phyloP scores from a whole-genome alignment of 2,797 vertebrate genomes.

The Lateolabrax maculatus region DNA sequence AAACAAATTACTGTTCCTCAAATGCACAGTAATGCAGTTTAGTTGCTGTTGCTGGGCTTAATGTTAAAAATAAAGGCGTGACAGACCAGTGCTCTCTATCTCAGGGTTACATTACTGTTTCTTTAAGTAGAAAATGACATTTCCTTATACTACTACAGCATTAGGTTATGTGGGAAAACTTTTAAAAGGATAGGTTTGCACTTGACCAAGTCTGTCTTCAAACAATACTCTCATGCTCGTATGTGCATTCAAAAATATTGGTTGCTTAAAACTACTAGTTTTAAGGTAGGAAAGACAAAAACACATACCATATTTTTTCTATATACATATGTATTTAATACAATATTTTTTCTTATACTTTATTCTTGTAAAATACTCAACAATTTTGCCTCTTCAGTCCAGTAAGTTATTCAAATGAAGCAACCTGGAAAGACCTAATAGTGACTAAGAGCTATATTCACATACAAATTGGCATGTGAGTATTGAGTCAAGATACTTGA shows the following conservation, averaged over 20 bases:
- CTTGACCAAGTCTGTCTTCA: not conserved
- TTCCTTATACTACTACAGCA: not conserved
- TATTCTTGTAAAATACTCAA: not conserved
- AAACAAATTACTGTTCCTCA: constrained; percentile 21
- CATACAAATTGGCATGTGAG: not conserved
- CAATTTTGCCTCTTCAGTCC: not conserved
- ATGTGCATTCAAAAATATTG: not conserved
- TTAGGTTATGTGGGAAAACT: not conserved
- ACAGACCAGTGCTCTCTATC: constrained; percentile 9
- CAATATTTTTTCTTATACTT: not conserved
- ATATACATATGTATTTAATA: not conserved
- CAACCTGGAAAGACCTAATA: not conserved
- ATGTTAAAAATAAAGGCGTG: constrained; percentile 14
- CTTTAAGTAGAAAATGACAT: constrained; percentile 16
- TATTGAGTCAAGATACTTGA: not conserved
- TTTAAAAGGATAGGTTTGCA: not conserved
- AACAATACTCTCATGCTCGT: not conserved
- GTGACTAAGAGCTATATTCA: not conserved
- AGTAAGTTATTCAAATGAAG: not conserved
- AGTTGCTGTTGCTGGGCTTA: constrained; percentile 12
- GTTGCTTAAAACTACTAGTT: not conserved
- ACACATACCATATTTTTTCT: not conserved
- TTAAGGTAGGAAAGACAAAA: not conserved
- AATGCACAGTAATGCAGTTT: constrained; percentile 21
- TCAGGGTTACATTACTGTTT: constrained; percentile 10